A percentile compares a stretch with the other conserved stretches of the same genome.
These are phyloP conservation scores for Telenomus remus DNA, from an alignment of 1,140 invertebrate species.

Conservation along the genomic window DNA sequence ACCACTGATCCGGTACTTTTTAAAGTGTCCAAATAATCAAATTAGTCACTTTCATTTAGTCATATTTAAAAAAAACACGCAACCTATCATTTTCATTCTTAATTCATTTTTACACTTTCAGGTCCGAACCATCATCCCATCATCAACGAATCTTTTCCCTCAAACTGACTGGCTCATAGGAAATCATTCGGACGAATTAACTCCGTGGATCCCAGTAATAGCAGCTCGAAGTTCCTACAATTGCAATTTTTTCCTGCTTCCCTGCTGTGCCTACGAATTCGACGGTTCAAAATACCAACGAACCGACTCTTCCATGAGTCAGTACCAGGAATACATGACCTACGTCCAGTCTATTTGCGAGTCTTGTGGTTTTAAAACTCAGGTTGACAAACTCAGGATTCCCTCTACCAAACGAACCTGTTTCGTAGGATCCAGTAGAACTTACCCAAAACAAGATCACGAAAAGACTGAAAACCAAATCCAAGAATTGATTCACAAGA, in stretches of 20 bases:
- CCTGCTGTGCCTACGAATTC: conserved; percentile 96
- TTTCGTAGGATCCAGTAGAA: conserved; percentile 82
- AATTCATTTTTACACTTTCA: conserved; percentile 64
- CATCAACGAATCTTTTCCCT: conserved; percentile 81
- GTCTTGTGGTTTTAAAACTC: conserved; percentile 85
- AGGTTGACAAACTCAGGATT: conserved; percentile 91
- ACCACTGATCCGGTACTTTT: too few relatives aligned
- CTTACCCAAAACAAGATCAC: conserved; percentile 67
- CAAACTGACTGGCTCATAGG: conserved; percentile 96
- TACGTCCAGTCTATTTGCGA: conserved; percentile 84
- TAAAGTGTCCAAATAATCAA: too few relatives aligned
- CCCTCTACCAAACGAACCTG: conserved; percentile 96
- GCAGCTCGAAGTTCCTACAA: conserved; percentile 82
- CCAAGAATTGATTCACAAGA: conserved; percentile 74
- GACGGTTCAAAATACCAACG: conserved; percentile 88
- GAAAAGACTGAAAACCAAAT: conserved; percentile 70
- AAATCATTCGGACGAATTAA: conserved; percentile 98
- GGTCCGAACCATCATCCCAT: conserved; percentile 82
- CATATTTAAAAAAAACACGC: not conserved
- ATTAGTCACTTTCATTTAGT: too few relatives aligned
- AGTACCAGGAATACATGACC: conserved; percentile 89
- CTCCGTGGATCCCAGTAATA: conserved; percentile 97
- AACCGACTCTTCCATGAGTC: conserved; percentile 80
- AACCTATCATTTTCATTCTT: not conserved
- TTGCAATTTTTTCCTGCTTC: conserved; percentile 91